These are phyloP conservation scores for Tenebrosternarchus preto DNA, from an alignment of 2,113 vertebrate genomes.

Conservation along the genomic window DNA sequence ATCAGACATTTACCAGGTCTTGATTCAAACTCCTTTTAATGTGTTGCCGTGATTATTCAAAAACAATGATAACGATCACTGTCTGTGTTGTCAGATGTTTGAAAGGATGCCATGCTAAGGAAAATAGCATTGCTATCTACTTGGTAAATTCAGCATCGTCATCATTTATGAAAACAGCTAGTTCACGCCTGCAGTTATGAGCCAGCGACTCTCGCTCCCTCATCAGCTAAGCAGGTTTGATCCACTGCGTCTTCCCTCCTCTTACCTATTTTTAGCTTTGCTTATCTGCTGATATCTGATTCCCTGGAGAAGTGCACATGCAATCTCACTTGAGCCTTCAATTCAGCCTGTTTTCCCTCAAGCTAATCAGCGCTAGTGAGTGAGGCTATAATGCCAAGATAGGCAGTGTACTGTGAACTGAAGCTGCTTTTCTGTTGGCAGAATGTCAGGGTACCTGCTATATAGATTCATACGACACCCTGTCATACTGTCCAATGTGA, in stretches of 20 bases:
- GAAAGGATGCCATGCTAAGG: conserved; percentile 34
- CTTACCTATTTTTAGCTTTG: background rate
- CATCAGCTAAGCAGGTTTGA: conserved; percentile 18
- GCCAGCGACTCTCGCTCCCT: conserved; percentile 36
- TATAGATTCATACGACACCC: conserved; percentile 53
- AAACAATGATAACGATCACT: conserved; percentile 58
- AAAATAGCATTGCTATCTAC: conserved; percentile 46
- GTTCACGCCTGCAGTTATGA: conserved; percentile 22
- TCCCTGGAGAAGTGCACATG: conserved; percentile 52
- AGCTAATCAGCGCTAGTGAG: conserved; percentile 29
- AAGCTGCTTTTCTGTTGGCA: conserved; percentile 33
- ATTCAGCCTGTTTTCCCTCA: background rate
- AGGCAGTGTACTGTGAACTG: conserved; percentile 16
- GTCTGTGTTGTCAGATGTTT: conserved; percentile 56
- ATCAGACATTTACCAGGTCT: conserved; percentile 50
- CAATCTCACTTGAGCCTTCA: conserved; percentile 51
- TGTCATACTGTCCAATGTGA: conserved; percentile 57
- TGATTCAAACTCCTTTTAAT: conserved; percentile 52
- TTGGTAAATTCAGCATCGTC: conserved; percentile 34
- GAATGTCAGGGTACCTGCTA: conserved; percentile 14
- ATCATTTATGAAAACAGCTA: conserved; percentile 37
- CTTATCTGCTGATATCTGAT: conserved; percentile 4
- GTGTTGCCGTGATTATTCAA: conserved; percentile 60
- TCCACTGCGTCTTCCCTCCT: background rate
- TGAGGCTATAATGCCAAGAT: conserved; percentile 30